Evolutionary conservation across 2,888 invertebrate genomes (phyloP).

Genomic region (Chrysolina oricalcia): DNA sequence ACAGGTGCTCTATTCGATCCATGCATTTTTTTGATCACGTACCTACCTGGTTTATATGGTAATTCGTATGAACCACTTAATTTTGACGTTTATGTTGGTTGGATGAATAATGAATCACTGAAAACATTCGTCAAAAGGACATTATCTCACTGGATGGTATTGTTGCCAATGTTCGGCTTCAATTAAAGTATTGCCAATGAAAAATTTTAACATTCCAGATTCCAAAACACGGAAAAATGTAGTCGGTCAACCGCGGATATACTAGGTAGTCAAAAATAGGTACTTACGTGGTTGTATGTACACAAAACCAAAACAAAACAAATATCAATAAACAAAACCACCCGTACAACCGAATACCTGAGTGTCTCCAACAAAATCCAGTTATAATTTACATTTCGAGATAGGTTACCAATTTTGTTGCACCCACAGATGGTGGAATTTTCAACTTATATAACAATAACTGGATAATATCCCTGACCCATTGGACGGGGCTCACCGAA

Average conservation of each 20-base stretch:
- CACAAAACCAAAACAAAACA: slow-evolving; percentile 23
- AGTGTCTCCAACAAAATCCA: slow-evolving; percentile 38
- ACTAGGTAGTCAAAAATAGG: not conserved
- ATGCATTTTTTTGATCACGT: slow-evolving; percentile 3
- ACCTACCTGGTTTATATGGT: slow-evolving; percentile 13
- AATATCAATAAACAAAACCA: slow-evolving; percentile 22
- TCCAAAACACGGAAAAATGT: slow-evolving; percentile 16
- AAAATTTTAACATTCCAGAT: not conserved
- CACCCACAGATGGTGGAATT: slow-evolving; percentile 70
- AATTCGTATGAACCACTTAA: slow-evolving; percentile 20
- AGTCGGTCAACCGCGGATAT: not conserved
- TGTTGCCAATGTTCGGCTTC: not conserved
- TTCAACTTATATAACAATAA: slow-evolving; percentile 69
- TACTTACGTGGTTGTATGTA: slow-evolving; percentile 29
- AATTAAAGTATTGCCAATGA: not conserved
- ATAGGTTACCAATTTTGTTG: slow-evolving; percentile 48
- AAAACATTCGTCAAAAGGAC: not conserved
- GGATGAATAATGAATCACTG: not conserved
- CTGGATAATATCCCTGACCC: slow-evolving; percentile 51
- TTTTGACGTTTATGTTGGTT: slow-evolving; percentile 16
- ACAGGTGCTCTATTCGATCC: slow-evolving; percentile 13
- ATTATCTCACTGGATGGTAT: not conserved
- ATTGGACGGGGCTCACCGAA: slow-evolving; percentile 35
- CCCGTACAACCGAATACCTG: slow-evolving; percentile 22
- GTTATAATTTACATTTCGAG: slow-evolving; percentile 32